Base-by-base conservation (phyloP, 1,140 invertebrate species). In the Drosophila sulfurigaster region DNA sequence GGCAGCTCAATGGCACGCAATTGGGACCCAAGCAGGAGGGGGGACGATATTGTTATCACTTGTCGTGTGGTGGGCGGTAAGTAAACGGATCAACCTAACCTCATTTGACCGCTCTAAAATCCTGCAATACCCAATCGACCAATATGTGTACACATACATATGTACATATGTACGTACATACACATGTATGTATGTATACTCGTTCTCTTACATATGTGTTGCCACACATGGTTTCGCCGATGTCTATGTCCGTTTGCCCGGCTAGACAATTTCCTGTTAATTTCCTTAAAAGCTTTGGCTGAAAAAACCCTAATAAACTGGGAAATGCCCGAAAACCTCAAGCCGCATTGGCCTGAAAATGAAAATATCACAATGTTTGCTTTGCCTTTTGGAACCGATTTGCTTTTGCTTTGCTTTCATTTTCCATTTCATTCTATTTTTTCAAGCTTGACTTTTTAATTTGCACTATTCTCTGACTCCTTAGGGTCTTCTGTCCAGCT, bases 21-120 rank as follows among this genome's bases (percentile, higher is more conserved):
- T 94, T 97, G 16, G 97, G 97, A 8, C 97, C 97, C 2, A 94
- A 96, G 87, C 95, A 97, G 85, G 97, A 98, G 80, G 94, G 94
- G 94, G 10, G 94, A 95, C 73, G 94, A 95, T 82, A 94, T 95
- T 67, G 93, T 94, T 56, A 93, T 95, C 64, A 94, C 94, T 64
- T 95, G 94, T 90, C 92, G 94, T 20, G 94, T 95, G 38, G 93
- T 94, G 75, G 94, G 94, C 92, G 94, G 94, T 95, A 93, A 93
- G 91, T 92, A 74, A 58, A 64, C 57, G 69, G 72, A 67, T 52
- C 32, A 83, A 82, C 74, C 80, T 25, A 25, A 25, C 20, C 20
- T 25, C 20, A 25, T 25, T 25, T 25, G 20, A 25, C 20, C 20
- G 20, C 83, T 41, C 46, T 62, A 54, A 41, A 15, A 28, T 20